Base-by-base conservation (phyloP, 2,797 vertebrate genomes). In the Pagetopsis macropterus region DNA sequence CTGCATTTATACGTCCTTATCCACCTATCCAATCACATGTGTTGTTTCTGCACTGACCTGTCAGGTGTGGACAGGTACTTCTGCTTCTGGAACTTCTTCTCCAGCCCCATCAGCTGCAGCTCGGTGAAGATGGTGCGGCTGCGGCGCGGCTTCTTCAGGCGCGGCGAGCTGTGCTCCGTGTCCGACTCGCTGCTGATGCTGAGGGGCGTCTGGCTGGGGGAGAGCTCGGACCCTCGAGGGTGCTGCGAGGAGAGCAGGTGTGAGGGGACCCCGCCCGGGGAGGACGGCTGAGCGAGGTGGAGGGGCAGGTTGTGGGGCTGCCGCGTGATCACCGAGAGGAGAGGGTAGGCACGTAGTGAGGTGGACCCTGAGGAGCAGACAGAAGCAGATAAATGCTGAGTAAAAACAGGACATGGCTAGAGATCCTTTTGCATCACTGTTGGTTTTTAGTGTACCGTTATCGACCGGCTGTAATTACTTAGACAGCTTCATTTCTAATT, bases 1-100 rank as follows among this genome's bases (percentile, higher is more conserved):
- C 8, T 49, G 3, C 3, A 16, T 11, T 40, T 51, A 17, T 10
- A 33, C 23, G 33, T 37, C 33, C 3, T 4, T 21, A 13, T 37
- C 8, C 23, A 3, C 14, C 43, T 45, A 23, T 31, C 10, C 11
- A 40, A 31, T 45, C 40, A 62, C 5, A 46, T 27, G 4, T 10
- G 23, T 27, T 37, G 43, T 44, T 10, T 17, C 9, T 66, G 15
- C 33, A 84, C 95, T 92, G 63, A 99, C 98, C 98, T 97, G 87
- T 99, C 98, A 0, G 98, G 98, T 1, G 98, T 99, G 46, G 98
- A 99, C 46, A 99, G 92, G 85, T 99, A 99, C 89, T 99, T 99
- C 93, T 99, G 98, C 89, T 98, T 99, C 95, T 99, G 98, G 89
- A 99, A 99, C 84, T 99, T 99, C 92, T 98, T 99, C 94, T 99